A percentile compares a stretch with the other conserved stretches of the same genome.
phyloP scores from a whole-genome alignment of 1,140 invertebrate species.

The Drosophila kepulauana region DNA sequence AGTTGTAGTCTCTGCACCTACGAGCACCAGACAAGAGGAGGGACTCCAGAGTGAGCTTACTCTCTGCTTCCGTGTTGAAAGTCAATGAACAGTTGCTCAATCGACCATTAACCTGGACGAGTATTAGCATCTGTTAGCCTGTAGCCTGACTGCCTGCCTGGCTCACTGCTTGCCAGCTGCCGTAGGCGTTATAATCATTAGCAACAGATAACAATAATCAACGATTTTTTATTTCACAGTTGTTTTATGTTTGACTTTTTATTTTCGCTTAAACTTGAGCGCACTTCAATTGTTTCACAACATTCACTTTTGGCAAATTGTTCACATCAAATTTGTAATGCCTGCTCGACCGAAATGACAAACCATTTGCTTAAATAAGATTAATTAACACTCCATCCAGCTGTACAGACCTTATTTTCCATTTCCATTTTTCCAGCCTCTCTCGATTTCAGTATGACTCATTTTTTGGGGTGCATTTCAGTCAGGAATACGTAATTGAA shows the following conservation, averaged over 20 bases:
- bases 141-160: not conserved
- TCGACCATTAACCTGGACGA: slow-evolving; percentile 68
- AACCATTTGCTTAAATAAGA: slow-evolving; percentile 72
- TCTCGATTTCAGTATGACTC: slow-evolving; percentile 24
- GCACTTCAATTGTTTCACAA: slow-evolving; percentile 66
- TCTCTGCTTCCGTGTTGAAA: slow-evolving; percentile 72
- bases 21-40: slow-evolving; percentile 32
- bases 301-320: slow-evolving; percentile 67
- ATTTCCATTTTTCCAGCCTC: slow-evolving; percentile 22
- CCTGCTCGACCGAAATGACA: slow-evolving; percentile 62
- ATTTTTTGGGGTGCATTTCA: slow-evolving; percentile 1
- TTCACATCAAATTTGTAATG: slow-evolving; percentile 71
- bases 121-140: slow-evolving; percentile 39
- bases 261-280: slow-evolving; percentile 27
- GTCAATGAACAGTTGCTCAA: slow-evolving; percentile 71
- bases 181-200: slow-evolving; percentile 74
- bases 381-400: slow-evolving; percentile 69
- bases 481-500: slow-evolving; percentile 41
- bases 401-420: slow-evolving; percentile 44
- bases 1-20: slow-evolving; percentile 56
- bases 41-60: slow-evolving; percentile 3
- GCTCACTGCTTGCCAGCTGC: not conserved
- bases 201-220: slow-evolving; percentile 67
- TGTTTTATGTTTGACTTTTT: slow-evolving; percentile 9
- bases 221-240: slow-evolving; percentile 13